Percentiles rank a stretch among this genome's conserved stretches.
Conservation (phyloP, 2,797 vertebrate genomes). For the Cossypha caffra region DNA sequence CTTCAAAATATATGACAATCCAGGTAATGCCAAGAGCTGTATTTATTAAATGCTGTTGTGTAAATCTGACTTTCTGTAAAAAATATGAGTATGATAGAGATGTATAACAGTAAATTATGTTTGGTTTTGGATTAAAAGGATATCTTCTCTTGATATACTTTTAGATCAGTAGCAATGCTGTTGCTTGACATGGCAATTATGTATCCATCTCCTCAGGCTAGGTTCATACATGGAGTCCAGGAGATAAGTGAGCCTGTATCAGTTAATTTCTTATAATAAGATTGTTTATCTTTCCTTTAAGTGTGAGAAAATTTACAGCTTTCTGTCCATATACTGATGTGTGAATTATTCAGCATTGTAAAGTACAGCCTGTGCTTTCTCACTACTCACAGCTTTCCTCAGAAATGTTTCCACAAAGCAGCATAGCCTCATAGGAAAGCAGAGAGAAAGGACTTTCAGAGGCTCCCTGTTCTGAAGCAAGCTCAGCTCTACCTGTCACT, state of each 20-base stretch:
- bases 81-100: not conserved
- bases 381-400: not conserved
- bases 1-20: not conserved
- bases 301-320: not conserved
- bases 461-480: not conserved
- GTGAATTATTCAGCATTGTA: not conserved
- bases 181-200: not conserved
- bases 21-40: not conserved
- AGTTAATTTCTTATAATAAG: not conserved
- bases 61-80: not conserved
- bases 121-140: not conserved
- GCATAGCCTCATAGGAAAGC: not conserved
- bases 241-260: not conserved
- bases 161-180: not conserved
- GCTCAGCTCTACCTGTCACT: not conserved
- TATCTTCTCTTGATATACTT: not conserved
- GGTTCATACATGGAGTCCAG: not conserved
- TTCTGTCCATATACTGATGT: not conserved
- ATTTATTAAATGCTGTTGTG: not conserved
- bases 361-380: not conserved
- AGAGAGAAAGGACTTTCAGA: not conserved
- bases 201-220: not conserved
- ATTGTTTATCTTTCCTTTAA: not conserved
- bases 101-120: not conserved
- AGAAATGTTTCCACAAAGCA: not conserved